Evolutionary conservation across 2,113 vertebrate species (phyloP), one percentile per base, ranked within the genome.

Genomic region (Tretioscincus oriximinensis): DNA sequence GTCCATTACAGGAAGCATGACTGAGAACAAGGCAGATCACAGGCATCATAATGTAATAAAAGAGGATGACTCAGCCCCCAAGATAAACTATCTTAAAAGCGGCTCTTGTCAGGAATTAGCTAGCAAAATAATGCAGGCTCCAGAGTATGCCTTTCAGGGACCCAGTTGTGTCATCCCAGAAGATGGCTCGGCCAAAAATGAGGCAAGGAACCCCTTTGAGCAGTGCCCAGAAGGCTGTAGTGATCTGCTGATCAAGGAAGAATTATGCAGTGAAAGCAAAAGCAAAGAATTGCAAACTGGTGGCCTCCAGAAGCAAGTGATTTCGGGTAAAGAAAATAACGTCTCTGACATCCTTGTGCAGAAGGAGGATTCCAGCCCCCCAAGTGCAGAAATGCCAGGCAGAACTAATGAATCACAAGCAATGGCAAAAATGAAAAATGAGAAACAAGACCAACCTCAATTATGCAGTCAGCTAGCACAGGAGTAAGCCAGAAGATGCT

Each of bases 381-480:
- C 58, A 3, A 0, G 66, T 45, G 81, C 78, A 77, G 73, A 69
- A 74, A 76, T 1, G 75, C 82, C 85, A 67, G 77, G 83, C 26
- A 26, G 78, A 75, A 89, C 73, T 82, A 72, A 77, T 81, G 71
- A 60, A 65, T 63, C 72, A 76, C 83, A 88, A 81, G 76, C 90
- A 77, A 61, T 0, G 0, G 83, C 73, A 77, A 76, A 80, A 64
- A 63, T 81, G 31, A 82, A 84, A 78, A 47, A 76, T 45, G 18
- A 63, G 70, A 84, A 83, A 58, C 80, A 80, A 72, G 84, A 86
- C 49, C 86, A 88, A 64, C 75, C 85, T 74, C 89, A 73, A 51
- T 76, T 84, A 6, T 74, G 74, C 88, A 87, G 82, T 83, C 84
- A 84, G 76, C 76, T 88, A 92, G 35, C 35, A 76, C 41, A 82